phyloP scores from a whole-genome alignment of 2,888 invertebrate genomes.

The Protodeltote pygarga region DNA sequence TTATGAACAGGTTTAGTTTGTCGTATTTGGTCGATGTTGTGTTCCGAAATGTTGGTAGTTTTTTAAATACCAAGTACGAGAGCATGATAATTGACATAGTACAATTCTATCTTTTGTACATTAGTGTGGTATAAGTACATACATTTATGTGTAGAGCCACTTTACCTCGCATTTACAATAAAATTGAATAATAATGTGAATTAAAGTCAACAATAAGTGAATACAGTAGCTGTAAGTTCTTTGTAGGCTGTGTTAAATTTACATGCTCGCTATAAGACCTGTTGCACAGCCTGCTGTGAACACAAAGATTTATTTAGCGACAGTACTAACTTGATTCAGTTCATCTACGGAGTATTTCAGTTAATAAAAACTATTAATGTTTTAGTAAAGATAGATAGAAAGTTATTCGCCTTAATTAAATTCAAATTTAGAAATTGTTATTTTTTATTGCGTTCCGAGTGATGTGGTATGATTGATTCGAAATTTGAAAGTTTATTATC shows the following conservation, averaged over 20 bases:
- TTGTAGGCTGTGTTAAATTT: constrained; percentile 45
- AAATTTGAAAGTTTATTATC: too few species aligned
- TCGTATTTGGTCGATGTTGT: constrained; percentile 18
- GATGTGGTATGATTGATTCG: too few species aligned
- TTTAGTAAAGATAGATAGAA: too few species aligned
- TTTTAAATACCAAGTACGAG: too few species aligned
- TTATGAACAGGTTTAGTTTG: constrained; percentile 41
- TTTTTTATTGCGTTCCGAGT: too few species aligned
- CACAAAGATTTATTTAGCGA: constrained; percentile 45
- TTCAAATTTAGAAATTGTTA: too few species aligned
- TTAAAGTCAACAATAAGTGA: constrained; percentile 24
- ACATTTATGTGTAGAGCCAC: background rate
- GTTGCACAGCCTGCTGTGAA: constrained; percentile 37
- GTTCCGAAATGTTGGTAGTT: constrained; percentile 7
- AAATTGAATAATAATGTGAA: background rate
- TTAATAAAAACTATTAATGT: background rate
- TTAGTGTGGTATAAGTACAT: too few species aligned
- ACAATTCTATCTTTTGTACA: too few species aligned
- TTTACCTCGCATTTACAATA: too few species aligned
- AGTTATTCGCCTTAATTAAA: too few species aligned
- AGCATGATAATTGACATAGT: too few species aligned
- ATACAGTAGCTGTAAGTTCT: constrained; percentile 32
- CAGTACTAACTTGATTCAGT: constrained; percentile 22
- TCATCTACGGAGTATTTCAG: constrained; percentile 12
- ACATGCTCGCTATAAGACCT: constrained; percentile 44